A percentile compares a stretch with the other conserved stretches of the same genome.
phyloP scores from a whole-genome alignment of 2,113 vertebrate species.

The Raphicerus campestris region DNA sequence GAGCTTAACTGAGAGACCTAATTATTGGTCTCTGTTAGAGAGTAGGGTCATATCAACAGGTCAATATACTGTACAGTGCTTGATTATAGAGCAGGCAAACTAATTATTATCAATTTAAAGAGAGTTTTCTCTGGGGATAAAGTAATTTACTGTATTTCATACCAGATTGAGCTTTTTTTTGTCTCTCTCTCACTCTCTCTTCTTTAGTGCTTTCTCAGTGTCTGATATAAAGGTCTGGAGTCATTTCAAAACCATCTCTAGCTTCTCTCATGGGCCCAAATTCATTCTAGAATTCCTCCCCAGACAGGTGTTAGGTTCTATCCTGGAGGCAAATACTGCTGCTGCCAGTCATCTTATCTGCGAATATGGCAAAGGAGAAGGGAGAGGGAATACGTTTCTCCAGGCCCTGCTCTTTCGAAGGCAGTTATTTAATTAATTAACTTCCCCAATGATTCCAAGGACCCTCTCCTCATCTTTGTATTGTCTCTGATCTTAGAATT shows the following conservation, averaged over 20 bases:
- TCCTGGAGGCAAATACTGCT: neutral
- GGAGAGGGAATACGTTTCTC: neutral
- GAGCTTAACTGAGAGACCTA: neutral
- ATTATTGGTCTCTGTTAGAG: neutral
- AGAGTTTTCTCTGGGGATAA: neutral
- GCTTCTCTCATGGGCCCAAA: neutral
- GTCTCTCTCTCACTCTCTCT: neutral
- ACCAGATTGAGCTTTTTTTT: neutral
- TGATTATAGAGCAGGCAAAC: neutral
- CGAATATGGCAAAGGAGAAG: neutral
- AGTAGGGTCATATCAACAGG: neutral
- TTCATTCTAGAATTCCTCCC: constrained; percentile 14
- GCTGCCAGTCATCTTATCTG: neutral
- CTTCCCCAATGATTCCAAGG: neutral
- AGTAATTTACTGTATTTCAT: neutral
- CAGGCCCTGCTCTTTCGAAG: neutral
- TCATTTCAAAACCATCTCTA: neutral
- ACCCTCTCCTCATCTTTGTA: neutral
- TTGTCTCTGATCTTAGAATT: constrained; percentile 38
- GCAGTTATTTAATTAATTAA: constrained; percentile 28
- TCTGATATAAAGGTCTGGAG: neutral
- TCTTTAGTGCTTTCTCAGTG: neutral
- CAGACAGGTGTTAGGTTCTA: neutral
- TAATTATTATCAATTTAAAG: neutral
- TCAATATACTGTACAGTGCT: neutral